Base-by-base conservation (phyloP, 2,797 vertebrate species). In the Botia almorhae region DNA sequence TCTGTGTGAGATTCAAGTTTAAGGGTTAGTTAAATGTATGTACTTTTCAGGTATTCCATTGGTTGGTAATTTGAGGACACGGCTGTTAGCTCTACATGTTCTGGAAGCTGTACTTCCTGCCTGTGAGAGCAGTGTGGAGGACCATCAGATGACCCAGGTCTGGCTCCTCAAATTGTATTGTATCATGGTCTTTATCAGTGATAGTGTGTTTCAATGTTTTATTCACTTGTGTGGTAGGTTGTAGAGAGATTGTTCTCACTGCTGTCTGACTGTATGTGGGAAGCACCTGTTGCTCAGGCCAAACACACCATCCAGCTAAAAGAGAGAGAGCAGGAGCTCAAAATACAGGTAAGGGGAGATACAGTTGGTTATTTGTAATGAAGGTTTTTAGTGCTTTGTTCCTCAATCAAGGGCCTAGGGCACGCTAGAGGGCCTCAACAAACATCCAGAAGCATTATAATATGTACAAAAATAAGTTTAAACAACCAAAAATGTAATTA, bases 201-300 rank as follows among this genome's bases (percentile, higher is more conserved):
- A 39, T 0, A 29, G 0, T 39, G 6, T 50, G 19, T 23, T 8
- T n/a, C 5, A 0, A 13, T 2, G 13, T 64, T 21, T 53, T 80
- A 1, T 83, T 13, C 0, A 7, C 63, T 19, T 63, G 1, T 51
- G 43, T 29, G 80, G 23, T 73, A 98, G 98, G 98, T 99, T 36
- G 95, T 99, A 29, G 96, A 99, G 89, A 93, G 94, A 4, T 90
- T 99, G 0, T 99, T 99, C 90, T 95, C 93, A 0, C 95, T 99
- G 88, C 87, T 99, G 26, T 98, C 98, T 3, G 97, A 99, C 91
- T 98, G 97, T 88, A 99, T 98, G 96, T 99, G 98, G 98, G 98
- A 99, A 82, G 95, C 95, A 81, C 98, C 98, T 0, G 91, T 98
- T 21, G 96, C 97, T 88, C 97, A 98, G 83, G 96, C 96, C 85